Conservation (phyloP, 2,113 vertebrate species). For the Spheniscus mendiculus region DNA sequence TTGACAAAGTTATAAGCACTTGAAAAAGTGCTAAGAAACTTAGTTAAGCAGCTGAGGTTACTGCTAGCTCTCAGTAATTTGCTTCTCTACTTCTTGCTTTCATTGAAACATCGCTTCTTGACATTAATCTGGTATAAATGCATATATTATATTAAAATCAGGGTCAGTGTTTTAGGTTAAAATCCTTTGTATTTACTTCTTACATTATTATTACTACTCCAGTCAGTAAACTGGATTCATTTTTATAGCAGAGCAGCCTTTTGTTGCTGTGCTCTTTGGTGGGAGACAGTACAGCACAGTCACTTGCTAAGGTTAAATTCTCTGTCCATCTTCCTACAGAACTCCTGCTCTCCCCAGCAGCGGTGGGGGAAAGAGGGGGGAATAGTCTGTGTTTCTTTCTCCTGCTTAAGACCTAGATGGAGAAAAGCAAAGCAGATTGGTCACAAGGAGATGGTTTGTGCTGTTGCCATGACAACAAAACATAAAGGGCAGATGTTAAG, state of each 20-base stretch:
- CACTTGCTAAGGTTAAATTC: neutral
- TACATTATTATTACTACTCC: neutral
- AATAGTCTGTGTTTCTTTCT: neutral
- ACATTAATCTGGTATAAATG: neutral
- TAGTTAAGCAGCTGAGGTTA: neutral
- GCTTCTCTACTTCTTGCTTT: neutral
- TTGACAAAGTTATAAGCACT: neutral
- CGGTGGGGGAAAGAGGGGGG: neutral
- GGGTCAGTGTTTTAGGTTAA: neutral
- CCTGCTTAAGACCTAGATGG: neutral
- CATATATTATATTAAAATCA: neutral
- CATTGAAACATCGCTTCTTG: neutral
- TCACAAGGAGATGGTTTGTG: neutral
- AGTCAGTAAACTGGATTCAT: neutral
- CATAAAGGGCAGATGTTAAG: neutral
- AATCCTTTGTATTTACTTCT: neutral
- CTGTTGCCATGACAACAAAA: slow-evolving; percentile 30
- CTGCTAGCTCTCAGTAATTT: neutral
- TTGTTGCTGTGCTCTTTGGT: neutral
- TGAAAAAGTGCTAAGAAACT: neutral
- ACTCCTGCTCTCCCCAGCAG: neutral
- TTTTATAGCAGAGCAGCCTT: neutral
- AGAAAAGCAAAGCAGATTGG: slow-evolving; percentile 7
- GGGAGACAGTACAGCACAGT: neutral
- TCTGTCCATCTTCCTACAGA: neutral